Base-by-base conservation (phyloP, 1,140 invertebrate genomes). In the Asobara japonica region DNA sequence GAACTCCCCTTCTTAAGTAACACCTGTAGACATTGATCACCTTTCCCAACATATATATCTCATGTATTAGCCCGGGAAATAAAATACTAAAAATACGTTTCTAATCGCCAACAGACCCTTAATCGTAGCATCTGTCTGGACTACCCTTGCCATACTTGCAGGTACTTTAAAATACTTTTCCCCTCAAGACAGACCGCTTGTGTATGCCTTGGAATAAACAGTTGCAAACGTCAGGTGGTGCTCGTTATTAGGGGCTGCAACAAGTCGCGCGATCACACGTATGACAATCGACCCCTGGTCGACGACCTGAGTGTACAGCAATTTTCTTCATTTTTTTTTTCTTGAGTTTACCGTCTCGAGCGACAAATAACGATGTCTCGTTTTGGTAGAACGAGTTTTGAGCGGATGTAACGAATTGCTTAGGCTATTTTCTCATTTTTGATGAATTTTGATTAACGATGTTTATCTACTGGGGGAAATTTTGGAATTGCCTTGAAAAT, bases 151-250 rank as follows among this genome's bases (percentile, higher is more conserved):
- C 79, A 80, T 77, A 78, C 78, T 81, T 78, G 65, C 76, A 76
- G 22, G 25, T 25, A 60, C 48, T 33, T 68, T 65, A 27, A 38
- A 65, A 41, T 41, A 16, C 64, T 61, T 71, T 18, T 51, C 61
- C 69, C 60, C 45, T 62, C 56, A 70, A 56, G 51, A 56, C 20
- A 56, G 11, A 25, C 51, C 51, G 51, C 51, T 56, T 56, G 51
- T 25, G 16, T 38, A 45, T 56, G 68, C 56, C 76, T 78, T 66
- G 65, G 60, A 78, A n/a, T n/a, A n/a, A 80, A 76, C 82, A 83
- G 81, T 84, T 83, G 82, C 69, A 38, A 10, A 80, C 82, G 82
- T 84, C 83, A 84, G 83, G 79, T 84, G 83, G 82, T 61, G 74
- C 68, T 74, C 80, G 80, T 79, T 76, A 76, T 70, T 70, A 70